A percentile compares a stretch with the other conserved stretches of the same genome.
phyloP scores from a whole-genome alignment of 2,113 vertebrate genomes.

The Salvelinus alpinus region DNA sequence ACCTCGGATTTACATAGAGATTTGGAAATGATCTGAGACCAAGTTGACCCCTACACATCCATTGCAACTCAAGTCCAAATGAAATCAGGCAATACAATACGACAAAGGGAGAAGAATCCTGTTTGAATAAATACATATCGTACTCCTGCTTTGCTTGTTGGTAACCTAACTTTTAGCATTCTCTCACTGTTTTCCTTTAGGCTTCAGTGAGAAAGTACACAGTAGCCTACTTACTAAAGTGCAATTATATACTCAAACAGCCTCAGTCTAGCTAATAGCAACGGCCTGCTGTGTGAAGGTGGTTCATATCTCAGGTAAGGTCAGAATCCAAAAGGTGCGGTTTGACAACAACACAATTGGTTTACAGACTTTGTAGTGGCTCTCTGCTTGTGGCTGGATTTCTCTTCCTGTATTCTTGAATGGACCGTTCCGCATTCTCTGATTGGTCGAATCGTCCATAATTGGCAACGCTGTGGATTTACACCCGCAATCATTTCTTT shows the following conservation, averaged over 20 bases:
- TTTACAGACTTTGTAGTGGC: too few relatives aligned
- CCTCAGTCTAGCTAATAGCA: too few relatives aligned
- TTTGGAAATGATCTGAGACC: too few relatives aligned
- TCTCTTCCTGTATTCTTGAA: not conserved
- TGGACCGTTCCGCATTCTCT: constrained; percentile 21
- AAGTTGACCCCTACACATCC: too few relatives aligned
- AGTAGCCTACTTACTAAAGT: not conserved
- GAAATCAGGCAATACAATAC: not conserved
- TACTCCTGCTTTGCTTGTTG: too few relatives aligned
- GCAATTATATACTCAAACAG: too few relatives aligned
- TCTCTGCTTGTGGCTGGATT: too few relatives aligned
- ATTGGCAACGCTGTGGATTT: constrained; percentile 9
- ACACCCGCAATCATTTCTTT: too few relatives aligned
- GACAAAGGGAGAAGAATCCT: too few relatives aligned
- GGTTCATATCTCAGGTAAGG: not conserved
- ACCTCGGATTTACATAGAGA: too few relatives aligned
- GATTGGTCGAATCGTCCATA: constrained; percentile 34
- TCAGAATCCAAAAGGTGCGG: not conserved
- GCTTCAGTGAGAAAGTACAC: not conserved
- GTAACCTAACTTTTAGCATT: not conserved
- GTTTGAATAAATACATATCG: not conserved
- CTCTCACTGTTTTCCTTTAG: not conserved
- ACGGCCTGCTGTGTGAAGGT: too few relatives aligned
- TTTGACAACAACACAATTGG: too few relatives aligned
- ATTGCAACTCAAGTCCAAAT: not conserved